Evolutionary conservation across 2,888 invertebrate species (phyloP).

Genomic region (Clepsis dumicolana): DNA sequence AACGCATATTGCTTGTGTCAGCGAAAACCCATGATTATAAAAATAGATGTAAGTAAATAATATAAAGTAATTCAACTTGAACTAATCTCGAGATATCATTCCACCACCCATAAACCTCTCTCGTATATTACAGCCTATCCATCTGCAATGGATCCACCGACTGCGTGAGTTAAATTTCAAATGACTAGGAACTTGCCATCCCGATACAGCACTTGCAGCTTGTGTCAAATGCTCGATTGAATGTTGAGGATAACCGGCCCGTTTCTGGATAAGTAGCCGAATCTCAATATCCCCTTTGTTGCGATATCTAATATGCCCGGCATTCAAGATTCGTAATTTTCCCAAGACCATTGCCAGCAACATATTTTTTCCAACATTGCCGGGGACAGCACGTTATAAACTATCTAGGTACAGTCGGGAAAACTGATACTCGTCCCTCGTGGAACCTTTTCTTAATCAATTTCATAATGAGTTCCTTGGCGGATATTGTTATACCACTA

Average conservation of each 20-base stretch:
- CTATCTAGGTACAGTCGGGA: not conserved
- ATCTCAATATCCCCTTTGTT: conserved; percentile 6
- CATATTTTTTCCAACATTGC: conserved; percentile 7
- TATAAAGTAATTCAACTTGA: too few species aligned
- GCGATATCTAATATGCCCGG: not conserved
- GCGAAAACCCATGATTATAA: too few species aligned
- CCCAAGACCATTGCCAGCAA: not conserved
- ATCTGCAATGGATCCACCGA: too few species aligned
- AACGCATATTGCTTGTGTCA: too few species aligned
- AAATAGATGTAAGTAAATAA: too few species aligned
- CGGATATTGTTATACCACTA: not conserved
- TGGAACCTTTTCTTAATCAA: not conserved
- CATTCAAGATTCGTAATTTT: not conserved
- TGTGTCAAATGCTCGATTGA: not conserved
- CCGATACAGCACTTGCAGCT: not conserved
- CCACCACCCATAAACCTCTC: too few species aligned
- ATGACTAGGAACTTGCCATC: too few species aligned
- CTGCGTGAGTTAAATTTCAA: too few species aligned
- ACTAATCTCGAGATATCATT: too few species aligned
- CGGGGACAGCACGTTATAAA: not conserved
- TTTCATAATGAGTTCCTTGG: not conserved
- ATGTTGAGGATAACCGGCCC: not conserved
- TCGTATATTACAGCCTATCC: too few species aligned
- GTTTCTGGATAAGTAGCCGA: not conserved
- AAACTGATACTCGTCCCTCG: not conserved